phyloP scores from a whole-genome alignment of 2,797 vertebrate species.

The Coranthus polyacanthus region DNA sequence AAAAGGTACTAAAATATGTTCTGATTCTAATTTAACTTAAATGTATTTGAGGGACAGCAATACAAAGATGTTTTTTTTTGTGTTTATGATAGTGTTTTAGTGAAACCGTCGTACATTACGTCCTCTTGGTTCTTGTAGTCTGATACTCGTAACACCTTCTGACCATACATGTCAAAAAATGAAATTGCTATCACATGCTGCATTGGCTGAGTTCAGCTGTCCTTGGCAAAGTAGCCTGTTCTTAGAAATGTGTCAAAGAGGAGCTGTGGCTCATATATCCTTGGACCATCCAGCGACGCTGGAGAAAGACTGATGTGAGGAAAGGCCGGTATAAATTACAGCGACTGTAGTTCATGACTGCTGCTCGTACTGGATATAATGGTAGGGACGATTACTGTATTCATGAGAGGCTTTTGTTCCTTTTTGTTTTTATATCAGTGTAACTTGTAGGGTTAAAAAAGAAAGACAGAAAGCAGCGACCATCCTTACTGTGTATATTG shows the following conservation, averaged over 20 bases:
- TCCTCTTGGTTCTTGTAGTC: constrained; percentile 12
- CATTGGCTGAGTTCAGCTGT: constrained; percentile 8
- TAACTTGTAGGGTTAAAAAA: neutral
- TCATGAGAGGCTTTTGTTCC: too few species aligned
- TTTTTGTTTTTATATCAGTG: neutral
- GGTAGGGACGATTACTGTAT: neutral
- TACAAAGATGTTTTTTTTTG: neutral
- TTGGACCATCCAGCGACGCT: constrained; percentile 26
- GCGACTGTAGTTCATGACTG: neutral
- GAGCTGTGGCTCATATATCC: constrained; percentile 55
- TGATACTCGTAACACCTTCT: neutral
- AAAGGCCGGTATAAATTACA: neutral
- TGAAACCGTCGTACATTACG: neutral
- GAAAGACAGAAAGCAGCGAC: too few species aligned
- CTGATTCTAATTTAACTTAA: too few species aligned
- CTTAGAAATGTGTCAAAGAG: constrained; percentile 44
- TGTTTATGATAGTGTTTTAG: neutral
- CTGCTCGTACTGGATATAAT: neutral
- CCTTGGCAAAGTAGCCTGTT: constrained; percentile 44
- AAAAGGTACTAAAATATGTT: too few species aligned
- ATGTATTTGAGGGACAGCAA: too few species aligned
- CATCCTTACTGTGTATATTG: too few species aligned
- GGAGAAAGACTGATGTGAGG: constrained; percentile 19
- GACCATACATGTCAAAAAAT: constrained; percentile 13
- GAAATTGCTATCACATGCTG: constrained; percentile 22